Evolutionary conservation across 2,797 vertebrate species (phyloP).

Genomic region (Neomorphus geoffroyi): DNA sequence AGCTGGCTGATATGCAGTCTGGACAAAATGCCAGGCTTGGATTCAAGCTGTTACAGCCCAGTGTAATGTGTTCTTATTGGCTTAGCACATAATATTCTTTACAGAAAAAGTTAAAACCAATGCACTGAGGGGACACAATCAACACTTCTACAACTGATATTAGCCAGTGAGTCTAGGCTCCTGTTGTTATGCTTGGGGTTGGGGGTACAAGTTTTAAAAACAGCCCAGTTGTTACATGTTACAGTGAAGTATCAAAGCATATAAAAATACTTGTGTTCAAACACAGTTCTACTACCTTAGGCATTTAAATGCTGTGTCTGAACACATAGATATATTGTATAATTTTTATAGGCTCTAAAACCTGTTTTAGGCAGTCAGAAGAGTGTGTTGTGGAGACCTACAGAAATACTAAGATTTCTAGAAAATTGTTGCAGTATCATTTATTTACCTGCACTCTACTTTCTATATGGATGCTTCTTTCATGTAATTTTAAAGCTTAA

Average conservation of each 20-base stretch:
- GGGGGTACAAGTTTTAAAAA: background rate
- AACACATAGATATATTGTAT: background rate
- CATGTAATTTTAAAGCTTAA: background rate
- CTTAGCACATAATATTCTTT: background rate
- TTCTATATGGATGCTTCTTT: background rate
- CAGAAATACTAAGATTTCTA: background rate
- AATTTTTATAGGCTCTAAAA: background rate
- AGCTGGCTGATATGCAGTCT: background rate
- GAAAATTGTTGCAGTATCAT: background rate
- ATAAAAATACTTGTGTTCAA: background rate
- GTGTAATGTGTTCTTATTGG: background rate
- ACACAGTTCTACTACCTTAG: background rate
- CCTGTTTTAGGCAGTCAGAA: background rate
- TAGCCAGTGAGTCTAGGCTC: background rate
- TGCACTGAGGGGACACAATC: background rate
- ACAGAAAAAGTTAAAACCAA: background rate
- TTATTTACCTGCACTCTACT: background rate
- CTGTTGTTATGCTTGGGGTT: background rate
- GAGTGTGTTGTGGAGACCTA: background rate
- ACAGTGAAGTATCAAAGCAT: background rate
- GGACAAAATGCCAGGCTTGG: background rate
- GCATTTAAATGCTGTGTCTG: background rate
- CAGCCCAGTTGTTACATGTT: background rate
- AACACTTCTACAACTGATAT: background rate
- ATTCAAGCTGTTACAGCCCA: constrained; percentile 35